Conservation (phyloP, 2,888 invertebrate species). For the Ophion ellenae region DNA sequence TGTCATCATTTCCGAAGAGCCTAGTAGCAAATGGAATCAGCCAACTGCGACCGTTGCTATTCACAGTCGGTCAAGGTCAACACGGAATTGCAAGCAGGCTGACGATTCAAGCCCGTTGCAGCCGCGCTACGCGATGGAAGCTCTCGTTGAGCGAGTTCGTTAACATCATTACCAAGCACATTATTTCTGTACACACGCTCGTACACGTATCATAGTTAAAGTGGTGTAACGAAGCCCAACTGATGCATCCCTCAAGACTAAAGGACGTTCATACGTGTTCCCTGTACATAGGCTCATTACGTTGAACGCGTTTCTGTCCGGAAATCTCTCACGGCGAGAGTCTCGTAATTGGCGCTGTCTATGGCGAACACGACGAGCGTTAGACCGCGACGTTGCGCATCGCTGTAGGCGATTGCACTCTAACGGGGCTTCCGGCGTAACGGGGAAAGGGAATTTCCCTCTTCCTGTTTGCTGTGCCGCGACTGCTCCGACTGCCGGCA, state of each 20-base stretch:
- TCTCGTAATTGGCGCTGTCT: slow-evolving; percentile 45
- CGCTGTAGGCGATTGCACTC: slow-evolving; percentile 64
- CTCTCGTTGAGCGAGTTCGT: slow-evolving; percentile 26
- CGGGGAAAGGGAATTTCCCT: slow-evolving; percentile 67
- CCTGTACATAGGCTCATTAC: background rate
- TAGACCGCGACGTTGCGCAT: slow-evolving; percentile 60
- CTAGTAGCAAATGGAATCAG: slow-evolving; percentile 21
- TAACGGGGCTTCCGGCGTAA: slow-evolving; percentile 61
- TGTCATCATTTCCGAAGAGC: slow-evolving; percentile 13
- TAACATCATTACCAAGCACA: slow-evolving; percentile 30
- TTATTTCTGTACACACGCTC: background rate
- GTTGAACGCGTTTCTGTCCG: slow-evolving; percentile 4
- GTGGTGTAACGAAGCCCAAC: background rate
- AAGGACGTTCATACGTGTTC: background rate
- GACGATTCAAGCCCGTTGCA: background rate
- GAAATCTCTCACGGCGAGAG: slow-evolving; percentile 9
- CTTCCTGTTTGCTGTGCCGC: slow-evolving; percentile 61
- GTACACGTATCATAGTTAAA: background rate
- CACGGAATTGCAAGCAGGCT: slow-evolving; percentile 24
- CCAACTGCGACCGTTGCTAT: slow-evolving; percentile 10
- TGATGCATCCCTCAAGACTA: background rate
- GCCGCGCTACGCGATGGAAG: slow-evolving; percentile 14
- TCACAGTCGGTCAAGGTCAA: slow-evolving; percentile 31
- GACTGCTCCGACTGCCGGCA: slow-evolving; percentile 57
- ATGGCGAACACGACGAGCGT: slow-evolving; percentile 38